Evolutionary conservation across 2,888 invertebrate genomes (phyloP).

Genomic region (Euphydryas editha): DNA sequence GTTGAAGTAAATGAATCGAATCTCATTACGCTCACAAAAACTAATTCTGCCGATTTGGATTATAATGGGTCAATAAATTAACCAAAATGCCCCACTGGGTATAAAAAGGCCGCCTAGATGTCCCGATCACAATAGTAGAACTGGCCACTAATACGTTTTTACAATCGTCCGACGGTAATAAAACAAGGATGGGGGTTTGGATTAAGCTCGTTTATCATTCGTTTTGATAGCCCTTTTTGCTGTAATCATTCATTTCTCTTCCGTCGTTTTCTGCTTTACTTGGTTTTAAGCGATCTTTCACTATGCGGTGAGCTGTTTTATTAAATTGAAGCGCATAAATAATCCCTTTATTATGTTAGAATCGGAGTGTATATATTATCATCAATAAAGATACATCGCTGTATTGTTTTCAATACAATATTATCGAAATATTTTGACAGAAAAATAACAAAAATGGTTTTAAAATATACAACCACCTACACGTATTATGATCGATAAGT

Average conservation of each 20-base stretch:
- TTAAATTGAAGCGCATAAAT: conserved; percentile 41
- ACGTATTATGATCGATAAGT: no score
- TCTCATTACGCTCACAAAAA: conserved; percentile 27
- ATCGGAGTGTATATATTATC: conserved; percentile 3
- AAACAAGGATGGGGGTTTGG: conserved; percentile 79
- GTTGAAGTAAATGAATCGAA: background rate
- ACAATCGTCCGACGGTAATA: conserved; percentile 80
- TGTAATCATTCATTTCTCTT: conserved; percentile 83
- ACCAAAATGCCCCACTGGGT: conserved; percentile 61
- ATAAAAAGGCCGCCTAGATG: conserved; percentile 74
- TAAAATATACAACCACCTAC: no score
- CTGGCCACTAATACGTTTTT: conserved; percentile 81
- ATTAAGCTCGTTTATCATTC: conserved; percentile 83
- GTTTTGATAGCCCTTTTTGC: conserved; percentile 83
- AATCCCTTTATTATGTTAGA: conserved; percentile 24
- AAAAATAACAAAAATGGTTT: no score
- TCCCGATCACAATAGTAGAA: conserved; percentile 58
- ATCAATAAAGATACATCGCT: background rate
- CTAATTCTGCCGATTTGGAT: conserved; percentile 31
- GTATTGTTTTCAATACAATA: conserved; percentile 3
- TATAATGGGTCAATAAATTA: conserved; percentile 68
- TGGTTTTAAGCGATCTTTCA: conserved; percentile 77
- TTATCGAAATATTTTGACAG: background rate
- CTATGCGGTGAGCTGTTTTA: conserved; percentile 55
- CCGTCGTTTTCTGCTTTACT: conserved; percentile 79